These are phyloP conservation scores for Epicauta chinensis DNA, from an alignment of 1,140 invertebrate genomes.

Conservation along the genomic window DNA sequence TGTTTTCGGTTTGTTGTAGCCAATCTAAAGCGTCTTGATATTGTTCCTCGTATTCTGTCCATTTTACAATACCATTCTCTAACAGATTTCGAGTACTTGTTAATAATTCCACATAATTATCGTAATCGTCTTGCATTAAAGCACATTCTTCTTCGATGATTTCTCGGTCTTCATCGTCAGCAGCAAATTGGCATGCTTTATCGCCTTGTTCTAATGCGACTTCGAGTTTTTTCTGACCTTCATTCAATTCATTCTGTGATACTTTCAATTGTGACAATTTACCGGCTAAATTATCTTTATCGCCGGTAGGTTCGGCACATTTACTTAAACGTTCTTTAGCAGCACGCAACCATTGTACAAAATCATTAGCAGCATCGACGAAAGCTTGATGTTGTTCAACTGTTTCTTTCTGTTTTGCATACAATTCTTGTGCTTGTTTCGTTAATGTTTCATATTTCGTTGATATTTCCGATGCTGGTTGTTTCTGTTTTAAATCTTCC, in stretches of 20 bases:
- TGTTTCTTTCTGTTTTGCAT: constrained; percentile 85
- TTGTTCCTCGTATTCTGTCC: constrained; percentile 93
- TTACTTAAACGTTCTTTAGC: constrained; percentile 87
- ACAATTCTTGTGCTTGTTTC: constrained; percentile 82
- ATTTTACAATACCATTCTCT: constrained; percentile 86
- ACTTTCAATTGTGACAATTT: constrained; percentile 82
- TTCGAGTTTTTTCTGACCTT: constrained; percentile 75
- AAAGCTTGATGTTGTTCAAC: constrained; percentile 86
- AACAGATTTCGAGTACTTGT: constrained; percentile 75
- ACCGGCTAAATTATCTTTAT: constrained; percentile 80
- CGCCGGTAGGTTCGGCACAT: constrained; percentile 88
- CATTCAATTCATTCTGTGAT: constrained; percentile 70
- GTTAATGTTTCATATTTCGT: constrained; percentile 84
- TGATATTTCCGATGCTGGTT: constrained; percentile 81
- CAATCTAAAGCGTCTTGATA: constrained; percentile 83
- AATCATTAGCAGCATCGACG: constrained; percentile 85
- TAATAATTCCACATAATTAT: constrained; percentile 71
- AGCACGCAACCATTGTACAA: constrained; percentile 83
- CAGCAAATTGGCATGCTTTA: constrained; percentile 71
- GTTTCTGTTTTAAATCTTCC: constrained; percentile 78
- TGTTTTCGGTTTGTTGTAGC: constrained; percentile 78
- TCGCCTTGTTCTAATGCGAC: constrained; percentile 75
- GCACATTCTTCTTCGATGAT: constrained; percentile 89
- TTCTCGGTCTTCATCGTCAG: constrained; percentile 80
- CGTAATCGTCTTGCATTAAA: constrained; percentile 80